Conservation (phyloP, 2,888 invertebrate genomes). For the Torymus aiolomorphi region DNA sequence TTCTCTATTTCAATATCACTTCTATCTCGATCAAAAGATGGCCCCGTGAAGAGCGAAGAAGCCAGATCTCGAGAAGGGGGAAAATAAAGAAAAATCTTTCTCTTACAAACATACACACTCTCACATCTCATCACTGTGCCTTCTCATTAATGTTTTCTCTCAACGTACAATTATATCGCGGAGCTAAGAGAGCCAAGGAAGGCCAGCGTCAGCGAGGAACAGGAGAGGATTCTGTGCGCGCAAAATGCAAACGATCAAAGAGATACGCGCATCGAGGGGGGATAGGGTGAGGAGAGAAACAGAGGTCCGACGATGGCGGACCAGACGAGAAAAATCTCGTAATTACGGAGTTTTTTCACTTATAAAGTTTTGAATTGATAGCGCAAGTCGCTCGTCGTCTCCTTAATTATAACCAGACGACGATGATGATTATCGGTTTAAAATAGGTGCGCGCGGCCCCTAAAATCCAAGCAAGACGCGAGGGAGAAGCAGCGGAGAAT, state of each 20-base stretch:
- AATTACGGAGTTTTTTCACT: slow-evolving; percentile 44
- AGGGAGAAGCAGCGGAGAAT: slow-evolving; percentile 1
- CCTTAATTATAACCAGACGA: slow-evolving; percentile 58
- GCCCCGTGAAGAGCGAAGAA: slow-evolving; percentile 13
- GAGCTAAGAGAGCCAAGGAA: background rate
- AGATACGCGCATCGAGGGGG: background rate
- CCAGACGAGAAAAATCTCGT: slow-evolving; percentile 23
- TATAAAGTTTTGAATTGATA: slow-evolving; percentile 61
- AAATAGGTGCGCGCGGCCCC: slow-evolving; percentile 44
- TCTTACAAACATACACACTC: too few species aligned
- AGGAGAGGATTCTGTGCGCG: background rate
- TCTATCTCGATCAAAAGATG: slow-evolving; percentile 41
- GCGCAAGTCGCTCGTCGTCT: slow-evolving; percentile 57
- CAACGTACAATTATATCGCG: slow-evolving; percentile 13
- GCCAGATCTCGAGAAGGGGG: slow-evolving; percentile 2
- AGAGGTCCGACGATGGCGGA: too few species aligned
- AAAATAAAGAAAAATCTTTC: slow-evolving; percentile 41
- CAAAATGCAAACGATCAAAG: slow-evolving; percentile 33
- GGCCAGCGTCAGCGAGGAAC: slow-evolving; percentile 8
- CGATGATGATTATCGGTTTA: slow-evolving; percentile 54
- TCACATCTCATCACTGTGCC: background rate
- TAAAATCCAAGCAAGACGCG: slow-evolving; percentile 35
- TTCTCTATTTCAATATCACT: slow-evolving; percentile 43
- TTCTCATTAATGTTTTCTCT: slow-evolving; percentile 45
- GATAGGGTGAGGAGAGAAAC: too few species aligned